Conservation (phyloP, 2,797 vertebrate species). For the Pampus argenteus region DNA sequence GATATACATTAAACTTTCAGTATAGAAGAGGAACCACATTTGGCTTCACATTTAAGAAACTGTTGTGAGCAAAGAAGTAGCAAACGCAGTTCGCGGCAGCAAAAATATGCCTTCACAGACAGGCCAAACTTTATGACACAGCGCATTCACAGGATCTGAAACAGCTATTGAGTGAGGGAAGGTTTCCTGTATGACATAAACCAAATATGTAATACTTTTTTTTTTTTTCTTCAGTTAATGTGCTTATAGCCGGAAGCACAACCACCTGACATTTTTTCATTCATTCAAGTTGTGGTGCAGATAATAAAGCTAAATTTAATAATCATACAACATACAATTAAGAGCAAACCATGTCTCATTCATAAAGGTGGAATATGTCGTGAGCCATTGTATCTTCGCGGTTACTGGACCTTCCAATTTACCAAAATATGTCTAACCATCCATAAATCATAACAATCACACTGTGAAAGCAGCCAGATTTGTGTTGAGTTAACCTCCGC, state of each 20-base stretch:
- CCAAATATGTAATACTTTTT: conserved; percentile 55
- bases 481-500: conserved; percentile 60
- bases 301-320: conserved; percentile 5
- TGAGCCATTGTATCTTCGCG: conserved; percentile 49
- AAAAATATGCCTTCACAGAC: conserved; percentile 27
- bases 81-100: neutral
- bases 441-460: conserved; percentile 54
- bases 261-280: neutral
- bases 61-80: neutral
- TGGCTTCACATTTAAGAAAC: conserved; percentile 4
- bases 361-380: conserved; percentile 39
- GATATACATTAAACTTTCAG: conserved; percentile 20
- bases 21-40: conserved; percentile 32
- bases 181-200: conserved; percentile 74
- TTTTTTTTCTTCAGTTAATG: conserved; percentile 21
- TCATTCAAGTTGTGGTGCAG: neutral
- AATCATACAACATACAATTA: conserved; percentile 9
- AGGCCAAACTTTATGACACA: conserved; percentile 53
- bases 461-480: conserved; percentile 50
- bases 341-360: conserved; percentile 8
- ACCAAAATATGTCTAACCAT: conserved; percentile 57
- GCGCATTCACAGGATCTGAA: conserved; percentile 54
- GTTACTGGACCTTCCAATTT: conserved; percentile 45
- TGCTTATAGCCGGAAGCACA: conserved; percentile 10
- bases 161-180: conserved; percentile 16